Evolutionary conservation across 2,888 invertebrate genomes (phyloP).

Genomic region (Deilephila elpenor): DNA sequence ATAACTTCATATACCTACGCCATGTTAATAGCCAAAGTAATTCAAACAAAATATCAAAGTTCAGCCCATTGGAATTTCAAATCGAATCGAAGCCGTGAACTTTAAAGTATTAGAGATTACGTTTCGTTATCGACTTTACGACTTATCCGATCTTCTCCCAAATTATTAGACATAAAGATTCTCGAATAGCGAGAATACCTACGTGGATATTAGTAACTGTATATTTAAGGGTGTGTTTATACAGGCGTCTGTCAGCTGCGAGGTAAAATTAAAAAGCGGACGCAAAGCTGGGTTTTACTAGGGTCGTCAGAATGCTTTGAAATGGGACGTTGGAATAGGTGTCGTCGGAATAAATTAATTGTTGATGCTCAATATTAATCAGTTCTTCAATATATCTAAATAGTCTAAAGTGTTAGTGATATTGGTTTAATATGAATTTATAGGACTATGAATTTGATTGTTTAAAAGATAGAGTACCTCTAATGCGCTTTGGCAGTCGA

Average conservation of each 20-base stretch:
- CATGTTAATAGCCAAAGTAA: background rate
- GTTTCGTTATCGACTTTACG: slow-evolving; percentile 28
- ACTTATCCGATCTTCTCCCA: slow-evolving; percentile 28
- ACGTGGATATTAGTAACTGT: slow-evolving; percentile 38
- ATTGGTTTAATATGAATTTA: no score
- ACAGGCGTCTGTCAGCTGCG: slow-evolving; percentile 77
- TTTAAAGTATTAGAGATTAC: slow-evolving; percentile 27
- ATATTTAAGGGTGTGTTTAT: slow-evolving; percentile 71
- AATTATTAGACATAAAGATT: slow-evolving; percentile 32
- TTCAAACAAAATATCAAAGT: slow-evolving; percentile 12
- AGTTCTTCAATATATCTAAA: background rate
- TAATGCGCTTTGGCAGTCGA: no score
- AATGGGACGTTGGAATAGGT: background rate
- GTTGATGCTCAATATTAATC: background rate
- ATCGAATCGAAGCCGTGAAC: slow-evolving; percentile 25
- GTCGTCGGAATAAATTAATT: background rate
- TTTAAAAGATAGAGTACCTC: no score
- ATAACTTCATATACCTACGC: no score
- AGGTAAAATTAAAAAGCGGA: slow-evolving; percentile 78
- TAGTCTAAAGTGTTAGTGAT: no score
- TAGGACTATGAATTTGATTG: no score
- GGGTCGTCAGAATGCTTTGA: slow-evolving; percentile 54
- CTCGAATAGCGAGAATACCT: slow-evolving; percentile 19
- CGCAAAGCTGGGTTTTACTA: slow-evolving; percentile 50
- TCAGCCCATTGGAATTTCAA: slow-evolving; percentile 20